Conservation (phyloP, 2,888 invertebrate genomes). For the Eilema griseolum region DNA sequence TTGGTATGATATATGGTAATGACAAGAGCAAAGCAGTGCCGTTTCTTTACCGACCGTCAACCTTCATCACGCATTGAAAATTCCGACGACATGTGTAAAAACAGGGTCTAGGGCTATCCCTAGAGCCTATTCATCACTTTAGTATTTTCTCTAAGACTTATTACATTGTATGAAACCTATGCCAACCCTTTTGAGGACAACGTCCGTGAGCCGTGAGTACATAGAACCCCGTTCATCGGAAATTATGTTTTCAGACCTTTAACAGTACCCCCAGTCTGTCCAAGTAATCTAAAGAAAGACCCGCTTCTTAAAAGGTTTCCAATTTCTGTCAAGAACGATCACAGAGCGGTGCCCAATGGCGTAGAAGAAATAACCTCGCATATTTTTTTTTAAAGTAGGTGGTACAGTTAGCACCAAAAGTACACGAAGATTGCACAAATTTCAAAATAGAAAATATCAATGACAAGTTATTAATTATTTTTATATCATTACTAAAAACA, state of each 20-base stretch:
- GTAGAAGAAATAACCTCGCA: slow-evolving; percentile 44
- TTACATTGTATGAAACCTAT: neutral
- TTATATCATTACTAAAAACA: no score
- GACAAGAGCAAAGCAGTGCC: no score
- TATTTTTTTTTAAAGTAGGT: slow-evolving; percentile 39
- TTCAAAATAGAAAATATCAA: no score
- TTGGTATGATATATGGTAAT: no score
- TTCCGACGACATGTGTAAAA: no score
- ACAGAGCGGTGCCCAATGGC: slow-evolving; percentile 38
- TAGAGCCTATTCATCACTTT: no score
- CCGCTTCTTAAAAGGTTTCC: slow-evolving; percentile 44
- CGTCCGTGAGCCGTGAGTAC: neutral
- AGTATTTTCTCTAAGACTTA: no score
- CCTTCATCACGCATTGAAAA: no score
- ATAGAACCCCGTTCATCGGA: neutral
- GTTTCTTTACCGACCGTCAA: no score
- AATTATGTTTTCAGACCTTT: slow-evolving; percentile 3
- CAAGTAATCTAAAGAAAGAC: slow-evolving; percentile 37
- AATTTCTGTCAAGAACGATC: slow-evolving; percentile 41
- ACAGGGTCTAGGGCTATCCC: no score
- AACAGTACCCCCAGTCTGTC: slow-evolving; percentile 38
- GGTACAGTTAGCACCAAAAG: slow-evolving; percentile 10
- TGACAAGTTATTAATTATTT: no score
- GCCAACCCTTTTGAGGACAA: neutral
- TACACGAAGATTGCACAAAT: no score